These are phyloP conservation scores for Taenioides sp. DNA, from an alignment of 2,797 vertebrate species.

Conservation along the genomic window DNA sequence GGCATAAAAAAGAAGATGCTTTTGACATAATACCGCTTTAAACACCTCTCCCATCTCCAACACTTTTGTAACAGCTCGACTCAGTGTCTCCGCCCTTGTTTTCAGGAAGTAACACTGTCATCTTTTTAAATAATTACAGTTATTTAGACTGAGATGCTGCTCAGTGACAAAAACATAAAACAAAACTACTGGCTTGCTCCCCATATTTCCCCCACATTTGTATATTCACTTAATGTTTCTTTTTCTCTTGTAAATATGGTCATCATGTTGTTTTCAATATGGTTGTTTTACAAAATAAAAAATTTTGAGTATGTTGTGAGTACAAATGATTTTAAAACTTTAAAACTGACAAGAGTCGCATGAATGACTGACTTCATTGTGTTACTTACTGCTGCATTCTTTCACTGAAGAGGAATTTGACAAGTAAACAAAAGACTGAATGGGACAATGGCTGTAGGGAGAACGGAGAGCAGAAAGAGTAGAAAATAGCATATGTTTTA, in stretches of 20 bases:
- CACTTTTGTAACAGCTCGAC: neutral
- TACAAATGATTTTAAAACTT: neutral
- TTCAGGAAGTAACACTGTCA: slow-evolving; percentile 30
- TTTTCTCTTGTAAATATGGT: no score
- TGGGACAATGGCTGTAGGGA: neutral
- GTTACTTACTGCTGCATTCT: slow-evolving; percentile 19
- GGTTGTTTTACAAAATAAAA: neutral
- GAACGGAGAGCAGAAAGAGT: neutral
- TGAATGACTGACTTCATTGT: slow-evolving; percentile 25
- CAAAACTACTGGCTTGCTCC: neutral
- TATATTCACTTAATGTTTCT: no score
- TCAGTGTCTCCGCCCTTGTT: slow-evolving; percentile 11
- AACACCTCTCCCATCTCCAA: neutral
- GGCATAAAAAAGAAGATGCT: no score
- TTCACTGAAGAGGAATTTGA: slow-evolving; percentile 48
- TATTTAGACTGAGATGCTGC: neutral
- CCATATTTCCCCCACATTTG: no score
- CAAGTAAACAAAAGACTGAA: slow-evolving; percentile 19
- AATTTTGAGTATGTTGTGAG: no score
- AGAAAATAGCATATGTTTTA: neutral
- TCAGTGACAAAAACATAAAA: neutral
- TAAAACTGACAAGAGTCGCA: neutral
- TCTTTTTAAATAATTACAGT: slow-evolving; percentile 1
- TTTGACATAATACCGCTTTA: neutral
- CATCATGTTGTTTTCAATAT: no score